Evolutionary conservation across 2,888 invertebrate genomes (phyloP), one percentile per base, ranked within the genome.

Genomic region (Callosobruchus maculatus): DNA sequence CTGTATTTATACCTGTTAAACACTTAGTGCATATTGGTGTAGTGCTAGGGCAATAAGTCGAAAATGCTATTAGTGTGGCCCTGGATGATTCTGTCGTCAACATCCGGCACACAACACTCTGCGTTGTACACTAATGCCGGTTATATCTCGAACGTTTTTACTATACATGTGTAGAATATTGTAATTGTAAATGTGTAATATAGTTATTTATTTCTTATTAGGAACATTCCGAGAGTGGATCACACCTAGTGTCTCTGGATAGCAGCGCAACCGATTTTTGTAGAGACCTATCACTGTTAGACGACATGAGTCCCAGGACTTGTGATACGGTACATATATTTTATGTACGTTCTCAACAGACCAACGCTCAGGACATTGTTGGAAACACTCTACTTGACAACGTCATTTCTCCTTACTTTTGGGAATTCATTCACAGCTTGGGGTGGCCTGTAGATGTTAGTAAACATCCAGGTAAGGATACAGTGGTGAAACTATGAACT

Each of bases 291-390:
- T 93, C 94, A 78, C 88, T 90, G 26, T 88, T 98, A 75, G 99
- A 99, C 87, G 92, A 93, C 79, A 92, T 96, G 83, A 96, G 97
- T 81, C 92, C 95, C 67, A 91, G 98, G 77, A 95, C 95, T 1
- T 93, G 93, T 82, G 96, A 97, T 84, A 98, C 98, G 0, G 96
- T 95, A 77, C 97, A 98, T 86, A 91, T 98, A 79, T 97, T 98
- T 89, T 98, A 97, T 84, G 97, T 96, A 0, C 94, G 94, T 85
- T 92, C 95, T 20, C 97, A 96, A 0, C 97, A 97, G 87, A 91
- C 91, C 71, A 88, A 88, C 76, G 92, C 94, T 0, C 88, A 90
- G 18, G 95, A 97, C 80, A 97, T 99, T 78, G 90, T 99, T 20
- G 88, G 89, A 73, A 96, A 96, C 88, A 92, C 94, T 83, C 73